Evolutionary conservation across 1,140 invertebrate species (phyloP).

Genomic region (Zaprionus gabonicus): DNA sequence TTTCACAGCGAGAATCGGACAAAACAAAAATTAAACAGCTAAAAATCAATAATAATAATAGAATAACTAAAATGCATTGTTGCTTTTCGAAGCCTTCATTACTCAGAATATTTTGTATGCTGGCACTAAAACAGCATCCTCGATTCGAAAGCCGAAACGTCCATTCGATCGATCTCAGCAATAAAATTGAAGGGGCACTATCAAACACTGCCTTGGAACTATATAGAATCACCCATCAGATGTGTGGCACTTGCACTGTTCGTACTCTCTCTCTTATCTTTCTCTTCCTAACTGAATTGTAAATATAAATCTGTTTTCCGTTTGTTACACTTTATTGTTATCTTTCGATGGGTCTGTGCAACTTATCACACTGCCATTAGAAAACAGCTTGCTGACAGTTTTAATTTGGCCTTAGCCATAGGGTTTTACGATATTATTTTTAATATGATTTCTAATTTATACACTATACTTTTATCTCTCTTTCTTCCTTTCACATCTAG

Average conservation of each 20-base stretch:
- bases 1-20: constrained; percentile 39
- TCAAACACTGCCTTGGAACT: constrained; percentile 33
- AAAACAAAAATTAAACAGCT: background rate
- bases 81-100: constrained; percentile 1
- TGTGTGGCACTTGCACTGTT: background rate
- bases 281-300: background rate
- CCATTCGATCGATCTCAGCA: constrained; percentile 15
- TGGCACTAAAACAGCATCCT: background rate
- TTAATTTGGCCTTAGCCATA: constrained; percentile 15
- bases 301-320: constrained; percentile 2
- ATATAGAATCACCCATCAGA: background rate
- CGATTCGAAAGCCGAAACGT: constrained; percentile 21
- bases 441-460: constrained; percentile 45
- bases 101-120: background rate
- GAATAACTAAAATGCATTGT: background rate
- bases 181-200: constrained; percentile 14
- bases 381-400: constrained; percentile 9
- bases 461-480: constrained; percentile 49
- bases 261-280: background rate
- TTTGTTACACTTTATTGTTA: background rate
- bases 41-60: constrained; percentile 1
- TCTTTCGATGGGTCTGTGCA: background rate
- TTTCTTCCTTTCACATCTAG: constrained; percentile 52
- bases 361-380: constrained; percentile 53
- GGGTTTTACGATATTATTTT: constrained; percentile 31